Conservation (phyloP, 2,888 invertebrate genomes). For the Celastrina argiolus region DNA sequence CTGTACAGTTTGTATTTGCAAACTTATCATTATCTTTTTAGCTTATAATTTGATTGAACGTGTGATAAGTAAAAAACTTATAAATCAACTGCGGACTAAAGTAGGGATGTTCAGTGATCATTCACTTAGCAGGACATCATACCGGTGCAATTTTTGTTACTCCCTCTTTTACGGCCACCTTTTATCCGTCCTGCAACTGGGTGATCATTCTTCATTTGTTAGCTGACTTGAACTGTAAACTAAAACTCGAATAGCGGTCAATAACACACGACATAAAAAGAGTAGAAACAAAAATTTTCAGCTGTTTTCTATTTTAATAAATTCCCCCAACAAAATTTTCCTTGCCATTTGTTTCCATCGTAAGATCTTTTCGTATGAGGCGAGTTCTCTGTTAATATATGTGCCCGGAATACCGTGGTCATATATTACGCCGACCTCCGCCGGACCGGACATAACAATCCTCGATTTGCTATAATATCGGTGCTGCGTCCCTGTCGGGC, state of each 20-base stretch:
- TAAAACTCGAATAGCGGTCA: neutral
- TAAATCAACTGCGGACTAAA: neutral
- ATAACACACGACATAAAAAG: neutral
- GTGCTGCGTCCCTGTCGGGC: constrained; percentile 66
- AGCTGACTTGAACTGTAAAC: constrained; percentile 8
- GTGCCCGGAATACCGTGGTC: constrained; percentile 78
- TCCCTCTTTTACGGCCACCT: constrained; percentile 28
- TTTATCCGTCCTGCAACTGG: constrained; percentile 41
- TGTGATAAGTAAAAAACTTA: neutral
- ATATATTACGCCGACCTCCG: constrained; percentile 78
- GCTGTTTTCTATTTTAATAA: constrained; percentile 65
- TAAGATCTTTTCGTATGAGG: constrained; percentile 77
- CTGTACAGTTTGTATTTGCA: no score
- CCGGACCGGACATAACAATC: constrained; percentile 79
- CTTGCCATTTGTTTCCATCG: constrained; percentile 77
- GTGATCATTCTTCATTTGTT: constrained; percentile 76
- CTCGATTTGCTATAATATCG: constrained; percentile 79
- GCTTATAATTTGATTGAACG: neutral
- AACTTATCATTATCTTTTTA: no score
- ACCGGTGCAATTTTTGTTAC: constrained; percentile 25
- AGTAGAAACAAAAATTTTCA: constrained; percentile 38
- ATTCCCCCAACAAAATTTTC: constrained; percentile 73
- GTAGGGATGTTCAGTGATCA: constrained; percentile 45
- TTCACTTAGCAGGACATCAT: constrained; percentile 65
- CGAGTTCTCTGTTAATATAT: constrained; percentile 78